Evolutionary conservation across 53 echinoderm and acorn worm genomes (phyloP), one percentile per base, ranked within the genome.

Genomic region (Luidia sarsii): DNA sequence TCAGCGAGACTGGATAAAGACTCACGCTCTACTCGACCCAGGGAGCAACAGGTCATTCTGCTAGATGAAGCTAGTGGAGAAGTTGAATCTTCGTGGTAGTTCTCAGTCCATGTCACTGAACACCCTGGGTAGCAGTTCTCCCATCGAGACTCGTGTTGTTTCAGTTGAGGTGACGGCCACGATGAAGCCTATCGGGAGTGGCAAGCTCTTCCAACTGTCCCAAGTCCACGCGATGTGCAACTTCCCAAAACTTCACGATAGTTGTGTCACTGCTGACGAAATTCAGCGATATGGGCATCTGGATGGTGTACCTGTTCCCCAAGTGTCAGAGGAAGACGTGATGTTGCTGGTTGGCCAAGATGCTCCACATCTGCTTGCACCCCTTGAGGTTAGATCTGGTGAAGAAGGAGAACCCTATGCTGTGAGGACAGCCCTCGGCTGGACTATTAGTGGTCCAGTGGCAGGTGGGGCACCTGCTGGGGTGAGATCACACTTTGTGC

Each of bases 291-390:
- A 23, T 22, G n/a, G 59, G 29, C 75, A 84, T 43, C 80, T 84
- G 1, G 29, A 68, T 24, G 83, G 24, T 1, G 32, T 82, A 49
- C 30, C 65, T 39, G 34, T 83, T 16, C 81, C 81, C 34, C 19
- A 49, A 14, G 75, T 64, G 16, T 74, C 48, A 25, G 45, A 83
- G 33, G 57, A 71, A 30, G 80, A 33, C 15, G 68, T 84, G 28
- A 67, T 64, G 34, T 20, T 84, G 23, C 24, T 84, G 6, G 84
- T 89, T 19, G 79, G 89, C 48, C 82, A 89, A 30, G 79, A 89
- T 79, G 73, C 75, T 10, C 83, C 88, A 32, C 66, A 88, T 53
- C 67, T 83, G 23, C 54, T 83, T 35, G 21, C 65, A 38, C 89
- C 89, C 49, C 75, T 83, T 33, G 79, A 89, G 32, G 68, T 84